phyloP scores from a whole-genome alignment of 2,888 invertebrate species.

The Stomorhina lunata region DNA sequence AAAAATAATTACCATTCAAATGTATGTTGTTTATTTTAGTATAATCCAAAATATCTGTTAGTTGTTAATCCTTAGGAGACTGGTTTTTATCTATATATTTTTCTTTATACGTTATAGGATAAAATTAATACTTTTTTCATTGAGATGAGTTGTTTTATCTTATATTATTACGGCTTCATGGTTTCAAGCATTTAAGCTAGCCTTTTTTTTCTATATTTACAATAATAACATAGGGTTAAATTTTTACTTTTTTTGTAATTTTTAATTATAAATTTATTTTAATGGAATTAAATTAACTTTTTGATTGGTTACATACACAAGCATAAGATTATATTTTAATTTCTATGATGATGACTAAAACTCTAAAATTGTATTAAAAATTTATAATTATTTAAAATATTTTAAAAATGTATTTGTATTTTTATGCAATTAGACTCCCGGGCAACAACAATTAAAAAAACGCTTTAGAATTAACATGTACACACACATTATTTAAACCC shows the following conservation, averaged over 20 bases:
- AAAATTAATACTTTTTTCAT: slow-evolving; percentile 50
- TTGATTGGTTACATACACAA: background rate
- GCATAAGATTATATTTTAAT: background rate
- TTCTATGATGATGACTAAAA: slow-evolving; percentile 28
- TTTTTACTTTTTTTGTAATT: background rate
- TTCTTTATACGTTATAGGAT: slow-evolving; percentile 31
- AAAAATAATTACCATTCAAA: slow-evolving; percentile 26
- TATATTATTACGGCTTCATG: slow-evolving; percentile 11
- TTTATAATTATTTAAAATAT: background rate
- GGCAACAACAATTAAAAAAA: slow-evolving; percentile 54
- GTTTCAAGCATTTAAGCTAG: background rate
- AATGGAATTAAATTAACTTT: background rate
- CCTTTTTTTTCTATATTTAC: slow-evolving; percentile 13
- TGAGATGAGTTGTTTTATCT: slow-evolving; percentile 11
- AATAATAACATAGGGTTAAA: slow-evolving; percentile 3
- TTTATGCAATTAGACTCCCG: slow-evolving; percentile 52
- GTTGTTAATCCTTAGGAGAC: slow-evolving; percentile 25
- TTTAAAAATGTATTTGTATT: background rate
- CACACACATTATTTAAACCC: background rate
- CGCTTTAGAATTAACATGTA: slow-evolving; percentile 24
- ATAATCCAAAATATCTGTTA: slow-evolving; percentile 2
- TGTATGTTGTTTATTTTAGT: background rate
- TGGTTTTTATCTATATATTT: background rate
- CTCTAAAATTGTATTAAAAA: slow-evolving; percentile 20
- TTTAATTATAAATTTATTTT: background rate